Base-by-base conservation (phyloP, 2,113 vertebrate species). In the Crocuta crocuta region DNA sequence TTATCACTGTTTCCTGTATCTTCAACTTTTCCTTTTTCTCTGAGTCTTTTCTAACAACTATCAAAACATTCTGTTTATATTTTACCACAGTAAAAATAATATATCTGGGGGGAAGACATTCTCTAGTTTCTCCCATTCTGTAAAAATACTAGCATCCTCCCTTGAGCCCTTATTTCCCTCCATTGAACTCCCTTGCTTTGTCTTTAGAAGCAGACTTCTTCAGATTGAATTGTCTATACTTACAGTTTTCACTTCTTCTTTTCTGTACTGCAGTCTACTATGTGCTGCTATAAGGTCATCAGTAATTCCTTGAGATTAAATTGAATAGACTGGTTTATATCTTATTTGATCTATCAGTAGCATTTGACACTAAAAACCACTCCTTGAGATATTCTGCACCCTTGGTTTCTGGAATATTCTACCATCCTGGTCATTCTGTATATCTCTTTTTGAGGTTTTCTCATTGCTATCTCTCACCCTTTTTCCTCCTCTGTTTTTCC, bases 121-220 rank as follows among this genome's bases (percentile, higher is more conserved):
- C 13, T 96, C 58, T 87, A 63, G 10, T 91, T 93, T 86, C 74
- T 89, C 74, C 16, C 65, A 43, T 79, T 93, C 43, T 63, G 28
- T 91, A 93, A 90, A 68, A 92, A 65, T 76, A 33, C n/a, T 7
- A n/a, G 17, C 83, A 50, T 86, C 23, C 11, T 97, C 15, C 45
- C n/a, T 73, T 48, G 33, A 94, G 58, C 71, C 73, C 48, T 83
- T 91, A 63, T 88, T 97, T 92, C 19, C 55, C 28, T 90, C 21
- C 58, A 86, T 26, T 55, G 87, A 85, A 80, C 33, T 73, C 28
- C 16, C 10, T 82, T 91, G 58, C 45, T 84, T 31, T 96, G 1
- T 93, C 65, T 96, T 91, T 91, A 87, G 81, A 96, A 91, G 48
- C 50, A 91, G 26, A 71, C n/a, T 93, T 84, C 58, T 88, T 93